Evolutionary conservation across 2,113 vertebrate species (phyloP).

Genomic region (Microtus oregoni): DNA sequence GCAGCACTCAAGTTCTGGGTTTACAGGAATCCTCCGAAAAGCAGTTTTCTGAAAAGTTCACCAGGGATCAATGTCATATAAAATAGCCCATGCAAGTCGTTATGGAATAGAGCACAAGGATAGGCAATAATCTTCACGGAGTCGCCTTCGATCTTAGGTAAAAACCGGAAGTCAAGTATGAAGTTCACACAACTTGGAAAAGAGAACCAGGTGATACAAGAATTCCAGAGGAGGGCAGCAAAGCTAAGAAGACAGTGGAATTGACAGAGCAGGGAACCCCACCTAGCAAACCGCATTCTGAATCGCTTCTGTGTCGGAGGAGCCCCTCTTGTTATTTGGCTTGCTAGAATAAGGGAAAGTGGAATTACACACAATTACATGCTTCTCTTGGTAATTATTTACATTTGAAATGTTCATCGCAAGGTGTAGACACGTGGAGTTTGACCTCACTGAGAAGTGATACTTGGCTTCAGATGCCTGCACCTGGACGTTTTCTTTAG

Average conservation of each 20-base stretch:
- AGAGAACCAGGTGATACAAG: constrained; percentile 54
- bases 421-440: background rate
- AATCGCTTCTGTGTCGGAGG: background rate
- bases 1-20: background rate
- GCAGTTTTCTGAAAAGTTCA: background rate
- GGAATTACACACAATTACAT: background rate
- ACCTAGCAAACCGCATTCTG: background rate
- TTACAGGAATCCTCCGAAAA: background rate
- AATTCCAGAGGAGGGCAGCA: constrained; percentile 83
- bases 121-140: background rate
- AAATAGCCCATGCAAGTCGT: background rate
- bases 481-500: background rate
- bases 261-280: background rate
- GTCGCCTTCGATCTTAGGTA: background rate
- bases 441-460: constrained; percentile 14
- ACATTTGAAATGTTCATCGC: background rate
- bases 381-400: background rate
- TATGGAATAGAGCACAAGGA: background rate
- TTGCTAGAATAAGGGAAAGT: constrained; percentile 27
- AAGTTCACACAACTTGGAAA: background rate
- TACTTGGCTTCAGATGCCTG: background rate
- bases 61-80: background rate
- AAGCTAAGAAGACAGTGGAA: constrained; percentile 66
- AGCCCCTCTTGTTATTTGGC: background rate
- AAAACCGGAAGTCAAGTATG: background rate